Conservation (phyloP, 1,140 invertebrate species). For the Ceratina japonica region DNA sequence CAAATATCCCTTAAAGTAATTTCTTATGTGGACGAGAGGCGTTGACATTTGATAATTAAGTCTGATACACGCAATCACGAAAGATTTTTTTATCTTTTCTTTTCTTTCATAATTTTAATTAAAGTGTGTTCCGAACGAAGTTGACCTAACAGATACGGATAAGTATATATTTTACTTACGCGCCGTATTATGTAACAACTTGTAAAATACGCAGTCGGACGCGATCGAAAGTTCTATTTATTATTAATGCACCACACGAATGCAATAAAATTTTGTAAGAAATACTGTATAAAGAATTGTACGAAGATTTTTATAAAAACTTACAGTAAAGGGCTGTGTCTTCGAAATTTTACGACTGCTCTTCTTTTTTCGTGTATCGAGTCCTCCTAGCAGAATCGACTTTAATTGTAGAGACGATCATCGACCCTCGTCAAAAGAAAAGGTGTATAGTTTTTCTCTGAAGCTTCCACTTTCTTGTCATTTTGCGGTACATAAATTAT, state of each 20-base stretch:
- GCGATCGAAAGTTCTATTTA: slow-evolving; percentile 38
- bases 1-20: slow-evolving; percentile 25
- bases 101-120: background rate
- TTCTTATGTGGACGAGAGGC: slow-evolving; percentile 22
- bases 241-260: slow-evolving; percentile 18
- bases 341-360: slow-evolving; percentile 20
- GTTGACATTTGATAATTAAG: slow-evolving; percentile 23
- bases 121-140: background rate
- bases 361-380: background rate
- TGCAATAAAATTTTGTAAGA: slow-evolving; percentile 55
- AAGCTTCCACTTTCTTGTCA: slow-evolving; percentile 12
- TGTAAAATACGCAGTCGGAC: slow-evolving; percentile 45
- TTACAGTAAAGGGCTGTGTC: slow-evolving; percentile 33
- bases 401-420: background rate
- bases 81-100: slow-evolving; percentile 5
- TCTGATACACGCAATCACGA: slow-evolving; percentile 6
- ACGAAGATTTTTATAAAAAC: slow-evolving; percentile 60
- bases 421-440: background rate
- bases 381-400: background rate
- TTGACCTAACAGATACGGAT: slow-evolving; percentile 25
- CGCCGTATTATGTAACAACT: slow-evolving; percentile 22
- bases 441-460: slow-evolving; percentile 15
- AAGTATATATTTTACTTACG: slow-evolving; percentile 39
- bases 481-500: slow-evolving; percentile 29
- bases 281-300: slow-evolving; percentile 47